Conservation (phyloP, 1,140 invertebrate species). For the Eulimnadia texana region DNA sequence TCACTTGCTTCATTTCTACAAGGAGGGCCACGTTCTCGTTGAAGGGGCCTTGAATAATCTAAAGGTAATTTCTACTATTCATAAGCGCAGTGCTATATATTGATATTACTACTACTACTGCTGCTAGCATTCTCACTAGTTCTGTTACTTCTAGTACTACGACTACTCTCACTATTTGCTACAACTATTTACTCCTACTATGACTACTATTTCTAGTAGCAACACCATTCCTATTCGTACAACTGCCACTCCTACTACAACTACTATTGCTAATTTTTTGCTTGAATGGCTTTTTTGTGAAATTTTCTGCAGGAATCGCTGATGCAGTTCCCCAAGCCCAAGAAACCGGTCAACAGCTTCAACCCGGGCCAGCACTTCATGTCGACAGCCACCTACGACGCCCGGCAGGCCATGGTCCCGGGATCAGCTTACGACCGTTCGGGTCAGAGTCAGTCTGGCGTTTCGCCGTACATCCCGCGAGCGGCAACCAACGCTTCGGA, state of each 20-base stretch:
- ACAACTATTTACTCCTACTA: too few relatives aligned
- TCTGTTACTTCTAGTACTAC: too few relatives aligned
- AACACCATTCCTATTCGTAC: too few relatives aligned
- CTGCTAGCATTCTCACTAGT: too few relatives aligned
- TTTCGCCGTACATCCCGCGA: conserved; percentile 1
- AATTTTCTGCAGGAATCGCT: conserved; percentile 67
- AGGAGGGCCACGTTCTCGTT: conserved; percentile 92
- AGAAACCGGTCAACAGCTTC: conserved; percentile 79
- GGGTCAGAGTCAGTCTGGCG: conserved; percentile 28
- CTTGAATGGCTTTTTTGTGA: not conserved
- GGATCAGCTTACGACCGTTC: conserved; percentile 56
- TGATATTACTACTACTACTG: too few relatives aligned
- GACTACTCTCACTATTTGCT: too few relatives aligned
- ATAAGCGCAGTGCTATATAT: too few relatives aligned
- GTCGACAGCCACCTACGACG: conserved; percentile 88
- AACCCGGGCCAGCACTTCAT: conserved; percentile 96
- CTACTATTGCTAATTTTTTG: too few relatives aligned
- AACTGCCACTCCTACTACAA: too few relatives aligned
- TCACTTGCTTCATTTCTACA: conserved; percentile 92
- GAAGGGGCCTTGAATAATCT: conserved; percentile 96
- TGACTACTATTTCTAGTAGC: too few relatives aligned
- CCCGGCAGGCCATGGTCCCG: conserved; percentile 56
- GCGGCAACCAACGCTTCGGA: conserved; percentile 24
- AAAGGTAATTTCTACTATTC: conserved; percentile 27
- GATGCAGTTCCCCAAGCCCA: conserved; percentile 94